phyloP scores from a whole-genome alignment of 1,140 invertebrate species.

The Cotesia glomerata region DNA sequence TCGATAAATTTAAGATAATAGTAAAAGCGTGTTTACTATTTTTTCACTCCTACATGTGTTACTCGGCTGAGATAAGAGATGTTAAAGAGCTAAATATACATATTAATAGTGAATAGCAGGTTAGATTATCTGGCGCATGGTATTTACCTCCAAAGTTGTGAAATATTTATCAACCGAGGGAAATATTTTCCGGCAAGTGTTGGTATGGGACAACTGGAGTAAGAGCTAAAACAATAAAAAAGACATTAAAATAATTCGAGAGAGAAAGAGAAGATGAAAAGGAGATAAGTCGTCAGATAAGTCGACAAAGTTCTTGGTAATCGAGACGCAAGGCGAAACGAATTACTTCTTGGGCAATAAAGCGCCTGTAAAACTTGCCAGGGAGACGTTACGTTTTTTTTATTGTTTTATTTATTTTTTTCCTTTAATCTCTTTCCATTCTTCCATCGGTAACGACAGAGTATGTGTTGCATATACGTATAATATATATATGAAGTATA shows the following conservation, averaged over 20 bases:
- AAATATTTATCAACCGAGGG: not conserved
- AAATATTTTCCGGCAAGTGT: not conserved
- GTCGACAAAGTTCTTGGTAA: constrained; percentile 23
- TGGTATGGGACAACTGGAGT: not conserved
- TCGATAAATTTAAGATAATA: too few relatives aligned
- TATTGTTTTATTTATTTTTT: constrained; percentile 2
- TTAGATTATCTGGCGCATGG: not conserved
- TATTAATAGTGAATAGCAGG: not conserved
- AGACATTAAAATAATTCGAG: not conserved
- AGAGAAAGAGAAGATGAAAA: not conserved
- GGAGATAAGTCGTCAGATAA: constrained; percentile 19
- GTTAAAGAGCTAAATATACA: not conserved
- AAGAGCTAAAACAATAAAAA: not conserved
- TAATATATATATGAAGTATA: too few relatives aligned
- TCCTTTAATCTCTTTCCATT: constrained; percentile 11
- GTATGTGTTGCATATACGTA: not conserved
- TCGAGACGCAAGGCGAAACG: constrained; percentile 20
- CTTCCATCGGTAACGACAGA: constrained; percentile 1
- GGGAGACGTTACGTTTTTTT: constrained; percentile 3
- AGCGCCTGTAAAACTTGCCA: constrained; percentile 16
- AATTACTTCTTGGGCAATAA: constrained; percentile 22
- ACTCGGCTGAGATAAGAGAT: too few relatives aligned
- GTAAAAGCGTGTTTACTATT: too few relatives aligned
- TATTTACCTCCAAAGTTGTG: constrained; percentile 6
- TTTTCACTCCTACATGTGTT: too few relatives aligned